These are phyloP conservation scores for Drosophila pseudoobscura DNA, from an alignment of 1,140 invertebrate genomes.

Conservation along the genomic window DNA sequence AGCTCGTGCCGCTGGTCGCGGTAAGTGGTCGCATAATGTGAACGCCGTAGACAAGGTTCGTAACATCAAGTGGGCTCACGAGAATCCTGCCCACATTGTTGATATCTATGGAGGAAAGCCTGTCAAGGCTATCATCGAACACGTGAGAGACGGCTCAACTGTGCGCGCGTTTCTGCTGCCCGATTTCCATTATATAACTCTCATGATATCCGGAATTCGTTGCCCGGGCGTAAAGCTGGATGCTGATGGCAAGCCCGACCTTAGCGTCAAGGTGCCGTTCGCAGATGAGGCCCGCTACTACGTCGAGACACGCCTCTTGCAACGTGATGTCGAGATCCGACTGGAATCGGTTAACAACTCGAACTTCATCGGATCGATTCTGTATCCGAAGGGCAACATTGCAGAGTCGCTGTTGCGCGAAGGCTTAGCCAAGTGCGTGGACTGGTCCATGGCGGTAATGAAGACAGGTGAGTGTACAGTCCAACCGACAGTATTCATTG, in stretches of 20 bases:
- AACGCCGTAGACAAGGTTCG: conserved; percentile 88
- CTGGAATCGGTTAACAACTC: conserved; percentile 96
- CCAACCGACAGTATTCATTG: conserved; percentile 3
- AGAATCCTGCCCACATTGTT: conserved; percentile 92
- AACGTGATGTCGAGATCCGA: conserved; percentile 96
- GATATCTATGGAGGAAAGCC: conserved; percentile 92
- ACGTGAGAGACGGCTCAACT: conserved; percentile 98
- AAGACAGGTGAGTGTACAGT: conserved; percentile 85
- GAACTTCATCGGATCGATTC: conserved; percentile 96
- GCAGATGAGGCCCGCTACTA: conserved; percentile 89
- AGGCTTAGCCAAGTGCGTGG: conserved; percentile 98
- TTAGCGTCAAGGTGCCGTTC: conserved; percentile 83
- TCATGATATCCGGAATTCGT: conserved; percentile 97
- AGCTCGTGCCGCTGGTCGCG: conserved; percentile 93
- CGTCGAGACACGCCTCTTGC: conserved; percentile 94
- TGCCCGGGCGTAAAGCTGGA: conserved; percentile 91
- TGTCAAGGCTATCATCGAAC: conserved; percentile 94
- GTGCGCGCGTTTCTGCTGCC: conserved; percentile 94
- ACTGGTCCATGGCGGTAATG: conserved; percentile 97
- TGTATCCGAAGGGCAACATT: conserved; percentile 97
- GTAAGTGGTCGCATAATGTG: conserved; percentile 89
- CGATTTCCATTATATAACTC: conserved; percentile 90
- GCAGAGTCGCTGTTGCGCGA: conserved; percentile 95
- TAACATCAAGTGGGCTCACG: conserved; percentile 93
- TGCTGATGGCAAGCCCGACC: conserved; percentile 87